These are phyloP conservation scores for Plectus sambesii DNA, from an alignment of 1,140 invertebrate genomes.

Conservation along the genomic window DNA sequence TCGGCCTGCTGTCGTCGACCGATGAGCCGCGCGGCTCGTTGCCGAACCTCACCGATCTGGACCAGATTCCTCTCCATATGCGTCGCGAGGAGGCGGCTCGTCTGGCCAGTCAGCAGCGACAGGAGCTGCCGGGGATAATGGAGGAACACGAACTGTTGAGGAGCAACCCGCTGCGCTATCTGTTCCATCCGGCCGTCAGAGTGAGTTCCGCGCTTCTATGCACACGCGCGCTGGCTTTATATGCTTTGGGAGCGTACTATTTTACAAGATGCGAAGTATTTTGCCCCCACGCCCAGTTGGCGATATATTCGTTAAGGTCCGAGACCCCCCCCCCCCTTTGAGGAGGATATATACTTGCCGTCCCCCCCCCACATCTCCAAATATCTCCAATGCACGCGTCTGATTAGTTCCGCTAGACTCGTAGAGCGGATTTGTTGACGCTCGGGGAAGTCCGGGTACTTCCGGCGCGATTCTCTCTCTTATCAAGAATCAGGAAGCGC, in stretches of 20 bases:
- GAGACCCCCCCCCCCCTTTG: too few species aligned
- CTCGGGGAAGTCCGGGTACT: too few species aligned
- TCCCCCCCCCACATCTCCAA: too few species aligned
- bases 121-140: constrained; percentile 75
- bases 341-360: too few species aligned
- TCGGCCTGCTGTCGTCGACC: constrained; percentile 7
- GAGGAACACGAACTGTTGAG: constrained; percentile 80
- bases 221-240: not conserved
- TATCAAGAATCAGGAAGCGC: too few species aligned
- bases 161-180: constrained; percentile 81
- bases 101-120: constrained; percentile 76
- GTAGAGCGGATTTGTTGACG: too few species aligned
- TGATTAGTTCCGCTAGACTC: too few species aligned
- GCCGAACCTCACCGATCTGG: constrained; percentile 67
- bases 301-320: too few species aligned
- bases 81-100: constrained; percentile 78
- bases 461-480: too few species aligned
- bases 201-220: constrained; percentile 54
- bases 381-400: too few species aligned
- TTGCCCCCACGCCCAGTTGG: too few species aligned
- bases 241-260: not conserved
- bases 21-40: constrained; percentile 54
- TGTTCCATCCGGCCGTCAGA: constrained; percentile 91
- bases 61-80: constrained; percentile 56
- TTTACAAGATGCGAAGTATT: too few species aligned